These are phyloP conservation scores for Polypedilum vanderplanki DNA, from an alignment of 1,140 invertebrate species.

Conservation along the genomic window DNA sequence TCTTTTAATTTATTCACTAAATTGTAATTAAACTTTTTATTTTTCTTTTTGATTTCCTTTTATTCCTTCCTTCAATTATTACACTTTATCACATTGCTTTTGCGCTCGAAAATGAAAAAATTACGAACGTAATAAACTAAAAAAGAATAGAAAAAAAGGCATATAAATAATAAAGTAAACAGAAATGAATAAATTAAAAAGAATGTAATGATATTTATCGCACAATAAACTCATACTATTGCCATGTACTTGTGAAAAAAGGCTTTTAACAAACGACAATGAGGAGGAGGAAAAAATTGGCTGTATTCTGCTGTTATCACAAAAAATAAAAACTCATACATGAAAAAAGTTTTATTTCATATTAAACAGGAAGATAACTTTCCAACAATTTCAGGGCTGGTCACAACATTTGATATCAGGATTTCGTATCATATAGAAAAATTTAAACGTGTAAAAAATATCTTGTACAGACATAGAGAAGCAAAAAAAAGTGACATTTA, in stretches of 20 bases:
- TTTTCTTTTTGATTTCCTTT: background rate
- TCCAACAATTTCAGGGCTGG: background rate
- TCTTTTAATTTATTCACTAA: background rate
- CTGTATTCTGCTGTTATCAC: background rate
- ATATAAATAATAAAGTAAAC: background rate
- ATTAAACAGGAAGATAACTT: background rate
- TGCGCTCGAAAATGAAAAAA: no score
- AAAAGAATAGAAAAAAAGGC: background rate
- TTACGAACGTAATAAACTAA: background rate
- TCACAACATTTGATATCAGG: background rate
- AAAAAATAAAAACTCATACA: background rate
- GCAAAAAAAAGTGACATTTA: background rate
- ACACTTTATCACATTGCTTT: constrained; percentile 21
- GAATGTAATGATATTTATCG: background rate
- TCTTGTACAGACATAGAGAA: background rate
- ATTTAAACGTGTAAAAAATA: background rate
- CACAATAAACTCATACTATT: constrained; percentile 12
- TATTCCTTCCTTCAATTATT: background rate
- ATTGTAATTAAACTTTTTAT: background rate
- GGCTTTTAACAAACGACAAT: background rate
- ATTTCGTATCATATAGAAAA: background rate
- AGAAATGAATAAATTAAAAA: constrained; percentile 5
- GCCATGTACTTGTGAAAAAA: background rate
- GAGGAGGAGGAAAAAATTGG: background rate
- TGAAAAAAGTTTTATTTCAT: background rate